phyloP scores from a whole-genome alignment of 1,140 invertebrate species.

The Sminthurinus signatus region DNA sequence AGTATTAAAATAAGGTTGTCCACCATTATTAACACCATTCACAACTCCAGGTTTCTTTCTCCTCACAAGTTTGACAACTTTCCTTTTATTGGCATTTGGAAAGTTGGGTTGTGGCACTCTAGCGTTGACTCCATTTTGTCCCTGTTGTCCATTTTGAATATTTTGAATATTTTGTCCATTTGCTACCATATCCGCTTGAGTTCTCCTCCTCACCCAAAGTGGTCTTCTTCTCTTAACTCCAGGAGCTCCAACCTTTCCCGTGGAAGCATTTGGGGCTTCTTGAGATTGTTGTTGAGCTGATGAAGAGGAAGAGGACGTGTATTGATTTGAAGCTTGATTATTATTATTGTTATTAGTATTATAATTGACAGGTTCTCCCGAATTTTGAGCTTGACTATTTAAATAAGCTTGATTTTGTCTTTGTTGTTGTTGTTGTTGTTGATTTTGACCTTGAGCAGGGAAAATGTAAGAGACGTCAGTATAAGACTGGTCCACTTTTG shows the following conservation, averaged over 20 bases:
- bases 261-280: background rate
- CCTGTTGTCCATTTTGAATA: too few species aligned
- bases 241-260: too few species aligned
- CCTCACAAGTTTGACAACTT: conserved; percentile 27
- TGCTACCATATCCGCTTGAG: background rate
- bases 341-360: too few species aligned
- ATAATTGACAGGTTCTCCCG: conserved; percentile 6
- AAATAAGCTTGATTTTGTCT: too few species aligned
- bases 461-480: conserved; percentile 25
- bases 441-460: conserved; percentile 6
- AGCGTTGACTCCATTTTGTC: conserved; percentile 2
- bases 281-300: background rate
- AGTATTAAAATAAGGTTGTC: too few species aligned
- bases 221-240: conserved; percentile 22
- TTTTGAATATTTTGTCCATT: too few species aligned
- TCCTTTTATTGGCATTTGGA: background rate
- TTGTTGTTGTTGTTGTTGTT: too few species aligned
- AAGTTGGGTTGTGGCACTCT: background rate
- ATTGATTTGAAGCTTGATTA: too few species aligned
- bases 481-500: conserved; percentile 3
- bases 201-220: conserved; percentile 23
- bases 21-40: background rate
- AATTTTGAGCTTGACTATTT: too few species aligned
- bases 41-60: conserved; percentile 21
- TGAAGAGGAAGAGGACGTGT: too few species aligned